Conservation (phyloP, 2,113 vertebrate species). For the Pelecanoides urinatrix region DNA sequence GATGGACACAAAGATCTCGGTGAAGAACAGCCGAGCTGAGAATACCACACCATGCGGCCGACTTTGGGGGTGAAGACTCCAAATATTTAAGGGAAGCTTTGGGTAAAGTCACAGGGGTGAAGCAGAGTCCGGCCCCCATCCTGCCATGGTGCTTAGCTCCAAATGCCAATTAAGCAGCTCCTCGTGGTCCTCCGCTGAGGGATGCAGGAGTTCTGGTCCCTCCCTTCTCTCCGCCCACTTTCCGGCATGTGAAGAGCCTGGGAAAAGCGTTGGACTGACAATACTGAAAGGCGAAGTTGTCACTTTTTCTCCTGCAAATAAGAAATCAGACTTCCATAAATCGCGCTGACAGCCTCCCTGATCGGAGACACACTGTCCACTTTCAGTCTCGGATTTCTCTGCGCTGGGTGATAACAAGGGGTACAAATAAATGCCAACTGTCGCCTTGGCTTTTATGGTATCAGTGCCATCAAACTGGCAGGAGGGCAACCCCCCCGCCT, state of each 20-base stretch:
- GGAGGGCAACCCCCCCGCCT: not conserved
- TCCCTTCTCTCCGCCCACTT: not conserved
- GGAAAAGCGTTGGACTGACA: not conserved
- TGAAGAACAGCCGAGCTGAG: not conserved
- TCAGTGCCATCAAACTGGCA: not conserved
- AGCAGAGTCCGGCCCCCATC: not conserved
- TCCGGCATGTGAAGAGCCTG: not conserved
- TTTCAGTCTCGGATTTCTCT: not conserved
- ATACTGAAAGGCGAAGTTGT: not conserved
- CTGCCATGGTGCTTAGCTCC: accelerated
- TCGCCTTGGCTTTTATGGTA: not conserved
- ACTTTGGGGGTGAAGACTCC: not conserved
- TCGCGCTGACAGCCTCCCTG: not conserved
- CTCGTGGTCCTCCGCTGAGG: accelerated
- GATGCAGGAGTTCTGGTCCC: not conserved
- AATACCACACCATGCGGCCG: not conserved
- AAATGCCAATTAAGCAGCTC: not conserved
- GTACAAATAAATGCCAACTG: not conserved
- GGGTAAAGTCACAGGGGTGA: not conserved
- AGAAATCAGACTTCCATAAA: not conserved
- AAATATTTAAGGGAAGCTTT: not conserved
- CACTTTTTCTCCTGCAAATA: constrained; percentile 12
- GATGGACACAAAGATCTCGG: not conserved
- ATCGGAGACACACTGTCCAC: not conserved
- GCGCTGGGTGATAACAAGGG: not conserved